phyloP scores from a whole-genome alignment of 2,888 invertebrate genomes.

The Cecidostiba fungosa region DNA sequence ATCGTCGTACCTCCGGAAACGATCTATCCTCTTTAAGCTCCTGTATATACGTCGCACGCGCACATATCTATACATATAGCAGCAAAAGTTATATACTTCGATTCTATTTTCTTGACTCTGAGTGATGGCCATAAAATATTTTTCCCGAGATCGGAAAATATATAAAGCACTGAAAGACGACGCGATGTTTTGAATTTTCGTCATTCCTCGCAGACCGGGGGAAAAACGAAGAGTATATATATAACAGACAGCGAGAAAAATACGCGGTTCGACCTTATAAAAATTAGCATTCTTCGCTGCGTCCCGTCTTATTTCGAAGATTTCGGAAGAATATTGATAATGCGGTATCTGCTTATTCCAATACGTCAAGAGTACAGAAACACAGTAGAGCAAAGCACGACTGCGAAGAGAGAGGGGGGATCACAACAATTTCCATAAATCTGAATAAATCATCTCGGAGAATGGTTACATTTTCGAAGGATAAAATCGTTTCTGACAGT shows the following conservation, averaged over 20 bases:
- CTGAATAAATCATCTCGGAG: constrained; percentile 47
- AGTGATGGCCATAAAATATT: background rate
- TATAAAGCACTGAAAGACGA: background rate
- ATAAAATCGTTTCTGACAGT: constrained; percentile 32
- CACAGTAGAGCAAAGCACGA: background rate
- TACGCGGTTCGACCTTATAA: background rate
- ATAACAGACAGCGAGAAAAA: background rate
- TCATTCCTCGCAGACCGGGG: background rate
- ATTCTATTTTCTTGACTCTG: background rate
- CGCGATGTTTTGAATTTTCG: background rate
- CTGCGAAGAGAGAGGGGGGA: background rate
- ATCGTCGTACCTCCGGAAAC: background rate
- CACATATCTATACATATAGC: background rate
- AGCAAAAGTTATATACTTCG: background rate
- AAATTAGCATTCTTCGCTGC: background rate
- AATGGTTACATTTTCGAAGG: constrained; percentile 3
- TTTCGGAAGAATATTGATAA: background rate
- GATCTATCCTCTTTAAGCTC: background rate
- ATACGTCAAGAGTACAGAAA: background rate
- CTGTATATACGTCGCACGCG: background rate
- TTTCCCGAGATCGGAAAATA: background rate
- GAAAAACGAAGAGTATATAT: background rate
- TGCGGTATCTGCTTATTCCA: background rate
- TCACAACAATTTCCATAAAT: constrained; percentile 50
- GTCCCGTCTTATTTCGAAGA: background rate